Base-by-base conservation (phyloP, 2,113 vertebrate genomes). In the Tragelaphus buxtoni region DNA sequence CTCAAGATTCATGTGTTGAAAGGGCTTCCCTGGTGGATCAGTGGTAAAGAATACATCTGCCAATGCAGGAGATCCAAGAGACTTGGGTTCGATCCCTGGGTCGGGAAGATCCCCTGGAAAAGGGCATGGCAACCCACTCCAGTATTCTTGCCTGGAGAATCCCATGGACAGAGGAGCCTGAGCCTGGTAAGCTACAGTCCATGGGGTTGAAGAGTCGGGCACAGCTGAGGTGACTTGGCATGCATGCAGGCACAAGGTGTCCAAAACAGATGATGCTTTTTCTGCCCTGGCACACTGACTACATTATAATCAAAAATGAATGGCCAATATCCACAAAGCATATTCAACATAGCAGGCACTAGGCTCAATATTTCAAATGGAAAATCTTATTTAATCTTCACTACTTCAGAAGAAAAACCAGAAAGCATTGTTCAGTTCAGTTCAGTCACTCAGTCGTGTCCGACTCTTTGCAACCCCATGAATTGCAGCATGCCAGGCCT, bases 321-420 rank as follows among this genome's bases (percentile, higher is more conserved):
- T 0, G 20, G 53, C 77, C 14, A 49, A 32, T 13, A 74, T 10
- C 39, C 56, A 83, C 4, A 72, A 3, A 65, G 45, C 28, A 76
- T 28, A 39, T 3, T 79, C 8, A 32, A 10, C 13, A 26, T 0
- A 9, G 76, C 17, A 76, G 18, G 26, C 9, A 79, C 28, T 42
- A 24, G n/a, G 51, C 9, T 92, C 10, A 30, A 24, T 10, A 74
- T 74, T 32, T 49, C 10, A 49, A 56, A 56, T 2, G 35, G n/a
- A 80, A 32, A 32, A 85, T 5, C 42, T 80, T 83, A 92, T 47
- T 63, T 81, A 88, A 58, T 10, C 42, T 49, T 95, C n/a, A 92
- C 3, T 32, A 55, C 30, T 76, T 74, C 39, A 81, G 56, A 69
- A 86, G 22, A 30, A 83, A 83, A 58, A 35, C 5, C 3, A 56